Percentiles rank a stretch among this genome's conserved stretches.
Evolutionary conservation across 2,113 vertebrate genomes (phyloP).

Genomic region (Vicugna pacos): DNA sequence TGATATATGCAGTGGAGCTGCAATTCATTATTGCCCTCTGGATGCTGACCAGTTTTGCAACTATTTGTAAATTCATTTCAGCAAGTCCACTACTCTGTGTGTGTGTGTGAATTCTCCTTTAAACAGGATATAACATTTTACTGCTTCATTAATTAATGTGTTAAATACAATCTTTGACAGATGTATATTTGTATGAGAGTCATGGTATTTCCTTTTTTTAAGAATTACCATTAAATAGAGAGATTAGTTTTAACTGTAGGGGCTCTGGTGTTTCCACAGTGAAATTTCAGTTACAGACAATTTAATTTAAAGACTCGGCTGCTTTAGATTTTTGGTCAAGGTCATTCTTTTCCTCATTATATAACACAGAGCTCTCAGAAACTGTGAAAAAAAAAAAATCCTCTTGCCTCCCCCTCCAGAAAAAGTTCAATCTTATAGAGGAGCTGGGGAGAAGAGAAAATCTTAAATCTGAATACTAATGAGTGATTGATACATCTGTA

Average conservation of each 20-base stretch:
- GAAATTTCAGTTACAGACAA: not conserved
- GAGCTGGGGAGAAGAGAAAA: not conserved
- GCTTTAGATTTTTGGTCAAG: not conserved
- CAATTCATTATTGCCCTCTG: not conserved
- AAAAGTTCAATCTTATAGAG: not conserved
- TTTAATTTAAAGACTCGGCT: not conserved
- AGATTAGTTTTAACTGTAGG: not conserved
- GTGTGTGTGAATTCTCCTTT: not conserved
- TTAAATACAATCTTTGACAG: not conserved
- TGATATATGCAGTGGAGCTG: not conserved
- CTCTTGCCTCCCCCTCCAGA: not conserved
- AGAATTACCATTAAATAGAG: not conserved
- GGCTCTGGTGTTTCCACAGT: not conserved
- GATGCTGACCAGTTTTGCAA: not conserved
- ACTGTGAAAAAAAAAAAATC: not conserved
- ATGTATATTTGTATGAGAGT: not conserved
- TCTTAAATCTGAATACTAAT: not conserved
- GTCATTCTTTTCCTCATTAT: not conserved
- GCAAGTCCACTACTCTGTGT: too few species aligned
- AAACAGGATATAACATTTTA: not conserved
- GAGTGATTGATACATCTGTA: accelerated
- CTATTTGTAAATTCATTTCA: not conserved
- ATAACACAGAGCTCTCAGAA: not conserved
- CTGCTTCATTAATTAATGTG: not conserved
- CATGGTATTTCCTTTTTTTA: not conserved